A percentile compares a stretch with the other conserved stretches of the same genome.
phyloP scores from a whole-genome alignment of 2,797 vertebrate species.

The Gymnodraco acuticeps region DNA sequence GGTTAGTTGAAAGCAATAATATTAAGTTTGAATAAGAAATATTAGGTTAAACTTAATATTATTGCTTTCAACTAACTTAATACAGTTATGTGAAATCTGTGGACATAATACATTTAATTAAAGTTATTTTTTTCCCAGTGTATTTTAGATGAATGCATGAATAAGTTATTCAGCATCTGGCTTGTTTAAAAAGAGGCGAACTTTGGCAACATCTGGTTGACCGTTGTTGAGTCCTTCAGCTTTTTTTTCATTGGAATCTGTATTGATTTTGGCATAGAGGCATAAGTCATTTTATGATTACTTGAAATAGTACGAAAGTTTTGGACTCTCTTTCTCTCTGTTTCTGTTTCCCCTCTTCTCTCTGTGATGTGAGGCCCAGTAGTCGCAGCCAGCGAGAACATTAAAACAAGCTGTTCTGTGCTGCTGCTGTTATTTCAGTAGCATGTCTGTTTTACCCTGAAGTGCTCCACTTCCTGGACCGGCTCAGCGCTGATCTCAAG shows the following conservation, averaged over 20 bases:
- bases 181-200: too few relatives aligned
- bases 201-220: neutral
- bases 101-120: too few relatives aligned
- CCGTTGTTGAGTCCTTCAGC: constrained; percentile 32
- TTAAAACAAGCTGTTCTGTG: constrained; percentile 76
- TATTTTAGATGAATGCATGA: too few relatives aligned
- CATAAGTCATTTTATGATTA: constrained; percentile 26
- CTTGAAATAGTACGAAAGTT: constrained; percentile 23
- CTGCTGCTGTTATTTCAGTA: constrained; percentile 57
- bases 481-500: constrained; percentile 21
- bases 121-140: too few relatives aligned
- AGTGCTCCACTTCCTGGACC: constrained; percentile 36
- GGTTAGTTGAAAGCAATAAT: too few relatives aligned
- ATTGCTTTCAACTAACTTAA: too few relatives aligned
- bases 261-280: constrained; percentile 16
- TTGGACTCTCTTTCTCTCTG: constrained; percentile 13
- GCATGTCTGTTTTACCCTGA: constrained; percentile 52
- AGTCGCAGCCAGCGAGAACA: constrained; percentile 73
- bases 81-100: too few relatives aligned
- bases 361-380: constrained; percentile 60
- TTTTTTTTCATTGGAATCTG: constrained; percentile 23
- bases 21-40: too few relatives aligned
- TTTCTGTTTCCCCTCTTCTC: neutral
- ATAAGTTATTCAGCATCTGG: too few relatives aligned
- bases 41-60: too few relatives aligned